Percentiles rank a stretch among this genome's conserved stretches.
Evolutionary conservation across 2,888 invertebrate species (phyloP).

Genomic region (Aleiodes testaceus): DNA sequence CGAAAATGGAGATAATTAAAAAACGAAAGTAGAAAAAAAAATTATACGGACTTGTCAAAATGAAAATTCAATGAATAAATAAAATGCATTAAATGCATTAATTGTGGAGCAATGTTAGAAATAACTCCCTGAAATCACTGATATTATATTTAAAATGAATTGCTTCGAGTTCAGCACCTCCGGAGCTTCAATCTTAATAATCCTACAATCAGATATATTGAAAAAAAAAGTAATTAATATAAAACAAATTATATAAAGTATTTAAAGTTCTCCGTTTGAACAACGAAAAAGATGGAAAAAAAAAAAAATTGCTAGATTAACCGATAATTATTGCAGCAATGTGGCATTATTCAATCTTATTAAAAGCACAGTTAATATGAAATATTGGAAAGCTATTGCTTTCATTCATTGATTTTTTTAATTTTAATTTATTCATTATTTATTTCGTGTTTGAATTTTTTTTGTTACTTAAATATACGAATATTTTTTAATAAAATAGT

Average conservation of each 20-base stretch:
- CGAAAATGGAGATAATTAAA: slow-evolving; percentile 41
- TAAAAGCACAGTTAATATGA: slow-evolving; percentile 28
- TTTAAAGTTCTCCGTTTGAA: no score
- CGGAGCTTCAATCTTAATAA: slow-evolving; percentile 42
- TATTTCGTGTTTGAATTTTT: slow-evolving; percentile 45
- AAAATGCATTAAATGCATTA: slow-evolving; percentile 34
- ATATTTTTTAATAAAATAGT: not conserved
- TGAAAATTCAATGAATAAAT: slow-evolving; percentile 22
- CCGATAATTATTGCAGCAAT: slow-evolving; percentile 42
- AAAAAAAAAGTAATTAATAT: slow-evolving; percentile 27
- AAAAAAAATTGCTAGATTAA: slow-evolving; percentile 41
- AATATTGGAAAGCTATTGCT: slow-evolving; percentile 34
- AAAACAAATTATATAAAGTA: slow-evolving; percentile 19
- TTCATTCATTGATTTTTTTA: slow-evolving; percentile 31
- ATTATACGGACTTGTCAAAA: slow-evolving; percentile 35
- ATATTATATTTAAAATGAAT: slow-evolving; percentile 29
- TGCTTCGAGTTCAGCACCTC: slow-evolving; percentile 34
- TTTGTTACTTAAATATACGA: slow-evolving; percentile 36
- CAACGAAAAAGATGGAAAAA: no score
- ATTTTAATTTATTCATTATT: slow-evolving; percentile 44
- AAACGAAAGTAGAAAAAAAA: slow-evolving; percentile 47
- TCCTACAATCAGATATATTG: slow-evolving; percentile 42
- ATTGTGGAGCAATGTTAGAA: not conserved
- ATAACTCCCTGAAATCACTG: slow-evolving; percentile 27
- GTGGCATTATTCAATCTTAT: slow-evolving; percentile 47